phyloP scores from a whole-genome alignment of 2,797 vertebrate genomes.

The Gorsachius magnificus region DNA sequence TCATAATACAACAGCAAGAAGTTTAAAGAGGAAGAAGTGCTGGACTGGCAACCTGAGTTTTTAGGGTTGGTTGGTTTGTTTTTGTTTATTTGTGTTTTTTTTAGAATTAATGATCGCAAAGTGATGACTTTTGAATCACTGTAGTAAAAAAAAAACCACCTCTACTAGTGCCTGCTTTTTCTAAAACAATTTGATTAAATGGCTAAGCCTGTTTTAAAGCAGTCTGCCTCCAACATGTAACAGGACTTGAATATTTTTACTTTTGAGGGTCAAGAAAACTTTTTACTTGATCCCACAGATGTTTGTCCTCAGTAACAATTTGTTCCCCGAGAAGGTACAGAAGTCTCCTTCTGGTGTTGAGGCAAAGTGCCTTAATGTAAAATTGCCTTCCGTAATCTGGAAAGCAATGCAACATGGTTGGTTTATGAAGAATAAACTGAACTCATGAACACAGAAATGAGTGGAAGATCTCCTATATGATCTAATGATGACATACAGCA shows the following conservation, averaged over 20 bases:
- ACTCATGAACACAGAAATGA: not conserved
- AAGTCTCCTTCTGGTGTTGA: not conserved
- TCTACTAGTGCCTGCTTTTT: not conserved
- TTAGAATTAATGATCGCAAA: not conserved
- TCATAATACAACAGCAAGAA: not conserved
- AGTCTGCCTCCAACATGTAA: fast-evolving
- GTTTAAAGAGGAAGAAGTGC: not conserved
- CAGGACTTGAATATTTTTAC: not conserved
- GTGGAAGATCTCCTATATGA: not conserved
- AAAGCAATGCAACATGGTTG: not conserved
- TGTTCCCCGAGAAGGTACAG: not conserved
- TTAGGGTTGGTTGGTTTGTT: no score
- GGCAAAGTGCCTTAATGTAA: not conserved
- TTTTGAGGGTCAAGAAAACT: not conserved
- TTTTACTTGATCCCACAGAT: not conserved
- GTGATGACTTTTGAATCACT: not conserved
- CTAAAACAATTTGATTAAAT: not conserved
- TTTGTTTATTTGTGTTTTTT: no score
- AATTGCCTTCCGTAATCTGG: not conserved
- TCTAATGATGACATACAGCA: not conserved
- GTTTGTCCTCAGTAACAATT: not conserved
- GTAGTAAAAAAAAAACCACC: not conserved
- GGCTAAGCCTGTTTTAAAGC: not conserved
- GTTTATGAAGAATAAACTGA: not conserved
- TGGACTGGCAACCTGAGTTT: not conserved